Evolutionary conservation across 2,113 vertebrate species (phyloP).

Genomic region (Lutjanus erythropterus): DNA sequence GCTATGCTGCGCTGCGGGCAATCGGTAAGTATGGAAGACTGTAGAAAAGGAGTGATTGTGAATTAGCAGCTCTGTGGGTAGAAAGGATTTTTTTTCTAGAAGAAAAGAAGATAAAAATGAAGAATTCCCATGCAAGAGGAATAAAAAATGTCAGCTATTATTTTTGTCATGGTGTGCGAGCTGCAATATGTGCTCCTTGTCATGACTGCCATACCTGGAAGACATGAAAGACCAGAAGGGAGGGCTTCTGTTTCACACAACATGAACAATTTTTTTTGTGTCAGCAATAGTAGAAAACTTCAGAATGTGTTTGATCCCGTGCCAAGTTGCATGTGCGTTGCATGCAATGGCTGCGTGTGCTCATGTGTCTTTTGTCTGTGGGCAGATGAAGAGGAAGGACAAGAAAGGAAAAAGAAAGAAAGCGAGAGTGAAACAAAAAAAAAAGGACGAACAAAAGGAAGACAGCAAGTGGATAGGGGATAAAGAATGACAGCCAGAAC

Average conservation of each 20-base stretch:
- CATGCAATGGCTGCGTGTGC: not conserved
- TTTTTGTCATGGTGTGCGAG: slow-evolving; percentile 35
- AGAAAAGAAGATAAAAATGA: slow-evolving; percentile 21
- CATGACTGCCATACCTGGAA: slow-evolving; percentile 35
- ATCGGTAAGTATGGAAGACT: slow-evolving; percentile 20
- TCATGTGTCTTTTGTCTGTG: slow-evolving; percentile 2
- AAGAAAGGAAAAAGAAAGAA: not conserved
- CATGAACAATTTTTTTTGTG: not conserved
- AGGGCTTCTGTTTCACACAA: not conserved
- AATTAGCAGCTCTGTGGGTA: not conserved
- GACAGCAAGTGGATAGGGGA: slow-evolving; percentile 11
- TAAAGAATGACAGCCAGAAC: slow-evolving; percentile 55
- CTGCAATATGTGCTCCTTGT: slow-evolving; percentile 10
- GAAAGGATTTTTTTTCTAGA: not conserved
- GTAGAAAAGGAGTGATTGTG: slow-evolving; percentile 25
- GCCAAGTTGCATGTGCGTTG: not conserved
- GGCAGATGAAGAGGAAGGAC: slow-evolving; percentile 7
- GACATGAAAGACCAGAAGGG: slow-evolving; percentile 12
- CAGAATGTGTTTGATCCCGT: slow-evolving; percentile 20
- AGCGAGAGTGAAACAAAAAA: not conserved
- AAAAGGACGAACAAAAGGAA: slow-evolving; percentile 7
- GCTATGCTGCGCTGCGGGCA: slow-evolving; percentile 46
- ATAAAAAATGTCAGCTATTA: slow-evolving; percentile 51
- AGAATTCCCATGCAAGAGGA: slow-evolving; percentile 31
- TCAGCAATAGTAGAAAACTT: slow-evolving; percentile 10